phyloP scores from a whole-genome alignment of 2,797 vertebrate species.

The Danio aesculapii region DNA sequence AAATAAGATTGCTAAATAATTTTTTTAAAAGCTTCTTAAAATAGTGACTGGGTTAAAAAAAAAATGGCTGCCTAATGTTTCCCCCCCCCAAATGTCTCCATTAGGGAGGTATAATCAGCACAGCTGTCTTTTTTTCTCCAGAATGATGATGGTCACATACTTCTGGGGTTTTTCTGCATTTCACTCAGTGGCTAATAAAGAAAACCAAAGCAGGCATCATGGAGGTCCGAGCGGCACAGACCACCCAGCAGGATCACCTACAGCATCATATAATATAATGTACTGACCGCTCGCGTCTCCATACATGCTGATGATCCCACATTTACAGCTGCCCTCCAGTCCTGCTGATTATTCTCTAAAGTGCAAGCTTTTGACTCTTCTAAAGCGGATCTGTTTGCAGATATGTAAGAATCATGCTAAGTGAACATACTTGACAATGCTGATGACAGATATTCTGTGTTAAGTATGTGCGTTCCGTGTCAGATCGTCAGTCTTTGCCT shows the following conservation, averaged over 20 bases:
- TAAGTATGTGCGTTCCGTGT: too few relatives aligned
- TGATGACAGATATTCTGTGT: too few relatives aligned
- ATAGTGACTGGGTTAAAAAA: too few relatives aligned
- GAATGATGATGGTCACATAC: conserved; percentile 12
- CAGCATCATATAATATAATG: conserved; percentile 5
- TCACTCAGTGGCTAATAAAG: conserved; percentile 35
- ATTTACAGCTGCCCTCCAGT: neutral
- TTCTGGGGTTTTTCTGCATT: conserved; percentile 14
- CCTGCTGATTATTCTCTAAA: neutral
- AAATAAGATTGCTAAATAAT: too few relatives aligned
- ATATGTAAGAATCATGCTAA: too few relatives aligned
- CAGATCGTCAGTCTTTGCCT: too few relatives aligned
- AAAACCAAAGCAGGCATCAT: conserved; percentile 28
- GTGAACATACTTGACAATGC: too few relatives aligned
- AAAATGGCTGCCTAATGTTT: too few relatives aligned
- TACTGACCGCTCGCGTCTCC: neutral
- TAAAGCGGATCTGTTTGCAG: too few relatives aligned
- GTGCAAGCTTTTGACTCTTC: too few relatives aligned
- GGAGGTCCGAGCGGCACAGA: conserved; percentile 28
- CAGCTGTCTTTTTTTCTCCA: conserved; percentile 1
- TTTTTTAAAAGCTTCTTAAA: too few relatives aligned
- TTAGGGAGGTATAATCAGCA: neutral
- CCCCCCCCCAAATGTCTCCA: too few relatives aligned
- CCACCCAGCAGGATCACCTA: conserved; percentile 50
- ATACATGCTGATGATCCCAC: neutral